phyloP scores from a whole-genome alignment of 2,113 vertebrate species.

The Motacilla tschutschensis region DNA sequence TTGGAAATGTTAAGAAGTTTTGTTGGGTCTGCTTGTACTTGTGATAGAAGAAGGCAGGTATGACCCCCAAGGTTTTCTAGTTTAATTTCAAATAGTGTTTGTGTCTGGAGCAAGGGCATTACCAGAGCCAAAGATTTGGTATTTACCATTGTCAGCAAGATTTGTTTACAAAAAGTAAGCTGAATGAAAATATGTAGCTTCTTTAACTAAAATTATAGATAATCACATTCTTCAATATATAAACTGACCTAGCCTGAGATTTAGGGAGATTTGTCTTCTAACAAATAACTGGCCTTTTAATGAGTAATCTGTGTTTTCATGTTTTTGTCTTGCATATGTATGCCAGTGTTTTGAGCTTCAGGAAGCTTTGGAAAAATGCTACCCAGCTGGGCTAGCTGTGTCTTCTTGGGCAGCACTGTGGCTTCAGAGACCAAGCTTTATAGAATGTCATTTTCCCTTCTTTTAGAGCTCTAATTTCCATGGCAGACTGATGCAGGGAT shows the following conservation, averaged over 20 bases:
- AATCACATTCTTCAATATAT: neutral
- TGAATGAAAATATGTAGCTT: neutral
- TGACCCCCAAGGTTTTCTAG: neutral
- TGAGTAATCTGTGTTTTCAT: neutral
- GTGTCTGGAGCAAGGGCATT: neutral
- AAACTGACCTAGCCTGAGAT: neutral
- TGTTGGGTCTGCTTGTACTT: accelerated
- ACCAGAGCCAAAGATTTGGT: neutral
- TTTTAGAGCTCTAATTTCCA: neutral
- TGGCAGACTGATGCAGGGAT: neutral
- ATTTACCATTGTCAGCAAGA: neutral
- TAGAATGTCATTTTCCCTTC: neutral
- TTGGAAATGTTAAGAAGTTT: neutral
- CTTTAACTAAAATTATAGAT: neutral
- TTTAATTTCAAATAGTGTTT: neutral
- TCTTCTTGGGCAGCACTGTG: neutral
- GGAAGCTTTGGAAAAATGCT: neutral
- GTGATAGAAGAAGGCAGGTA: neutral
- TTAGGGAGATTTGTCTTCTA: neutral
- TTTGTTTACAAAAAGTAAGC: neutral
- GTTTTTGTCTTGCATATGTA: neutral
- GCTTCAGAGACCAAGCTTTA: neutral
- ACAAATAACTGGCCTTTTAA: neutral
- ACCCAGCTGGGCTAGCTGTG: neutral
- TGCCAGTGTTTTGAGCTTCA: neutral